These are phyloP conservation scores for Melanotaenia nigrans DNA, from an alignment of 2,797 vertebrate species.

Conservation along the genomic window DNA sequence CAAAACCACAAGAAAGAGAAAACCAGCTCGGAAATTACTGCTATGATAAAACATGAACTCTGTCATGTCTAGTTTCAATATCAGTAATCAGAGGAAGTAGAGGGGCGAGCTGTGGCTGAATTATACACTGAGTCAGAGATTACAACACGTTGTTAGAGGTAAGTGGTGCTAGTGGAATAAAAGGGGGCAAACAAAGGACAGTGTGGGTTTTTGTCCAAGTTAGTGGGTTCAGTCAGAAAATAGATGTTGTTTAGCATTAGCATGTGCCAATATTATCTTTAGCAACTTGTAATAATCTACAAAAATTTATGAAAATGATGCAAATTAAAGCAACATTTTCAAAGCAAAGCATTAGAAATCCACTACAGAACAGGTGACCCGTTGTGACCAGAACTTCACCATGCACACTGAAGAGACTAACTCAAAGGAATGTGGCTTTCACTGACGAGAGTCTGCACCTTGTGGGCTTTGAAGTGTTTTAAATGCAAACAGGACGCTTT, in stretches of 20 bases:
- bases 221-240: not conserved
- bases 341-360: not conserved
- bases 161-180: conserved; percentile 34
- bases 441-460: conserved; percentile 6
- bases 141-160: conserved; percentile 36
- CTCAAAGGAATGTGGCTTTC: conserved; percentile 37
- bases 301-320: not conserved
- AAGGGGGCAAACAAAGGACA: conserved; percentile 56
- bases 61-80: conserved; percentile 51
- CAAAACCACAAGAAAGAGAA: conserved; percentile 50
- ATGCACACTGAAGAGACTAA: conserved; percentile 15
- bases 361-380: not conserved
- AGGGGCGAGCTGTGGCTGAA: conserved; percentile 19
- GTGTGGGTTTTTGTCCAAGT: conserved; percentile 7
- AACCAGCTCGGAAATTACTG: conserved; percentile 17
- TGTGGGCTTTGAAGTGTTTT: conserved; percentile 1
- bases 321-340: not conserved
- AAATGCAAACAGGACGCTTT: conserved; percentile 18
- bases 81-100: conserved; percentile 47
- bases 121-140: conserved; percentile 44
- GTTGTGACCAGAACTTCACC: not conserved
- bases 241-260: not conserved
- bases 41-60: conserved; percentile 46
- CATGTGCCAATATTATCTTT: not conserved
- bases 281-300: not conserved